Conservation (phyloP, 2,888 invertebrate species). For the Tiliacea aurago region DNA sequence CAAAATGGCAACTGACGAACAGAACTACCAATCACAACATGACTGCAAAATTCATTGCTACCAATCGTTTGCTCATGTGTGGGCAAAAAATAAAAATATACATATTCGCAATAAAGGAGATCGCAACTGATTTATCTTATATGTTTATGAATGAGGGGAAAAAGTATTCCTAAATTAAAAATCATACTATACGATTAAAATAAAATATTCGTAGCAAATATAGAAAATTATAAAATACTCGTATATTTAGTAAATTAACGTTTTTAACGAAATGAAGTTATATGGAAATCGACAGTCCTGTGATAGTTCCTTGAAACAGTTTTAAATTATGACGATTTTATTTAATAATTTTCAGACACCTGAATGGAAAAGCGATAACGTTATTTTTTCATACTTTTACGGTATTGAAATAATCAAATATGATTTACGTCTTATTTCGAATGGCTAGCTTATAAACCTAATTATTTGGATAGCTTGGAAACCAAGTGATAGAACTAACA, state of each 20-base stretch:
- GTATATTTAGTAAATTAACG: slow-evolving; percentile 46
- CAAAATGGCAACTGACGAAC: too few species aligned
- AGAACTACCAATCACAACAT: too few species aligned
- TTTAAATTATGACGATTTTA: slow-evolving; percentile 40
- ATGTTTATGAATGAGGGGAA: slow-evolving; percentile 2
- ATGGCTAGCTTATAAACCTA: not conserved
- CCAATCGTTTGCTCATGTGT: not conserved
- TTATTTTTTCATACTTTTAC: not conserved
- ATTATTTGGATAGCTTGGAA: too few species aligned
- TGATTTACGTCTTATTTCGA: not conserved
- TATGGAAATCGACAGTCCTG: slow-evolving; percentile 54
- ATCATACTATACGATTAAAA: slow-evolving; percentile 44
- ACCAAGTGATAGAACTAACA: too few species aligned
- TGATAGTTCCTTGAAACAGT: slow-evolving; percentile 57
- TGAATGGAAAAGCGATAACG: slow-evolving; percentile 2
- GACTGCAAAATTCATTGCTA: too few species aligned
- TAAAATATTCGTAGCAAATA: slow-evolving; percentile 37
- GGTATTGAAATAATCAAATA: not conserved
- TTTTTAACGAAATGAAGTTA: slow-evolving; percentile 54
- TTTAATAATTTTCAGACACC: not conserved
- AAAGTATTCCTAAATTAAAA: slow-evolving; percentile 45
- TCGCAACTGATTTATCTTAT: not conserved
- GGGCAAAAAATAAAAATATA: too few species aligned
- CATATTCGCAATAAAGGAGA: not conserved
- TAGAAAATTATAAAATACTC: slow-evolving; percentile 56